Evolutionary conservation across 2,797 vertebrate genomes (phyloP).

Genomic region (Chelonia mydas): DNA sequence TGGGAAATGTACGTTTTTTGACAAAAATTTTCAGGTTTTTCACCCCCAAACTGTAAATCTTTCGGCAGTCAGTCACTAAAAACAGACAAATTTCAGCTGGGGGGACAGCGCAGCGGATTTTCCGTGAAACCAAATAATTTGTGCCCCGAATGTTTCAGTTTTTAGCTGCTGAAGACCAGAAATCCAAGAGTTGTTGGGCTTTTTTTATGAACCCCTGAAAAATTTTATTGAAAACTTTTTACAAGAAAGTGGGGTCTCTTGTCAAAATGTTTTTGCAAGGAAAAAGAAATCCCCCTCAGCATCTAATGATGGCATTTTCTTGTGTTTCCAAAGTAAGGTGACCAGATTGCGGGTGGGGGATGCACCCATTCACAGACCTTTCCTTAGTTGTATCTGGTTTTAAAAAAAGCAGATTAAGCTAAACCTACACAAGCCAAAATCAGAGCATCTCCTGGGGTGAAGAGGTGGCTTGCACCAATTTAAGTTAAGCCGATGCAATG

Average conservation of each 20-base stretch:
- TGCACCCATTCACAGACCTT: neutral
- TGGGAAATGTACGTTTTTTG: neutral
- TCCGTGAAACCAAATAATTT: neutral
- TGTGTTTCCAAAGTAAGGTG: neutral
- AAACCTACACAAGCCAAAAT: no score
- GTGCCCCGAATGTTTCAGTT: no score
- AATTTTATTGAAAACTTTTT: neutral
- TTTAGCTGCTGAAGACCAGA: no score
- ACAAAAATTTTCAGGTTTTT: neutral
- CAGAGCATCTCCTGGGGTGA: neutral
- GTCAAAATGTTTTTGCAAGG: neutral
- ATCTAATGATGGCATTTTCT: neutral
- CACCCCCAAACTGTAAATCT: neutral
- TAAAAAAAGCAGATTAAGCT: neutral
- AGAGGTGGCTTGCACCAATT: no score
- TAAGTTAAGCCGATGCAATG: no score
- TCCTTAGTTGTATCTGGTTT: neutral
- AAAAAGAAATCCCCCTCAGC: neutral
- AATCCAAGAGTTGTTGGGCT: no score
- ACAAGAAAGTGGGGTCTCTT: neutral
- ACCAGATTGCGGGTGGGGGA: neutral
- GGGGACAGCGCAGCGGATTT: neutral
- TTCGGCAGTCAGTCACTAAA: neutral
- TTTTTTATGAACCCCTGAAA: no score
- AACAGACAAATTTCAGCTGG: neutral